Evolutionary conservation across 1,140 invertebrate species (phyloP).

Genomic region (Trichoplusia ni): DNA sequence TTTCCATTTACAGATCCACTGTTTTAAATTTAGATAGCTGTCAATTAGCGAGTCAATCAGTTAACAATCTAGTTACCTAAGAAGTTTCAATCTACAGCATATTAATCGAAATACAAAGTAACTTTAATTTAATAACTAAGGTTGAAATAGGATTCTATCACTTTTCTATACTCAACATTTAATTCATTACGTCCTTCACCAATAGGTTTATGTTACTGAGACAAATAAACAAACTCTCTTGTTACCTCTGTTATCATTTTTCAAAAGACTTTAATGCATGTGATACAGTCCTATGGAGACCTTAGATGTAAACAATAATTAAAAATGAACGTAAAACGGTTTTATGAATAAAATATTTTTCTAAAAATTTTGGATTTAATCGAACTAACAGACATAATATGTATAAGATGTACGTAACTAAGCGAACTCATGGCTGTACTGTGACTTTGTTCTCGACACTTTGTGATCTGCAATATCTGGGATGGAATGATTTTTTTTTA

Average conservation of each 20-base stretch:
- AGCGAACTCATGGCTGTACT: constrained; percentile 62
- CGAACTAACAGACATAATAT: constrained; percentile 49
- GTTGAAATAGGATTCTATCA: constrained; percentile 35
- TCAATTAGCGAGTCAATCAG: constrained; percentile 78
- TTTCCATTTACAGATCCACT: constrained; percentile 16
- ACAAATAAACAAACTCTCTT: no score
- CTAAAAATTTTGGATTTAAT: constrained; percentile 71
- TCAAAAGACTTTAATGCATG: neutral
- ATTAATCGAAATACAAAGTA: constrained; percentile 33
- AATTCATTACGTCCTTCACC: no score
- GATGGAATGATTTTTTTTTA: constrained; percentile 67
- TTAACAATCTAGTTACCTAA: constrained; percentile 44
- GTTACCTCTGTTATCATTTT: no score
- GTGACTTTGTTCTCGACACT: constrained; percentile 43
- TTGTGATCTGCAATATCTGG: constrained; percentile 74
- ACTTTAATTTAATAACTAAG: constrained; percentile 33
- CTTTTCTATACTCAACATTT: constrained; percentile 23
- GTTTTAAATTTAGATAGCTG: constrained; percentile 63
- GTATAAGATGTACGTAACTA: constrained; percentile 42
- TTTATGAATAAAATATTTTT: constrained; percentile 73
- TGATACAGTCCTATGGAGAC: constrained; percentile 45
- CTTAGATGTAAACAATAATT: constrained; percentile 36
- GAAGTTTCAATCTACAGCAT: constrained; percentile 32
- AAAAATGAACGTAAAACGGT: constrained; percentile 48
- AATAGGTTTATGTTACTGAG: no score